A percentile compares a stretch with the other conserved stretches of the same genome.
These are phyloP conservation scores for Agapornis canus DNA, from an alignment of 2,797 vertebrate genomes.

Conservation along the genomic window DNA sequence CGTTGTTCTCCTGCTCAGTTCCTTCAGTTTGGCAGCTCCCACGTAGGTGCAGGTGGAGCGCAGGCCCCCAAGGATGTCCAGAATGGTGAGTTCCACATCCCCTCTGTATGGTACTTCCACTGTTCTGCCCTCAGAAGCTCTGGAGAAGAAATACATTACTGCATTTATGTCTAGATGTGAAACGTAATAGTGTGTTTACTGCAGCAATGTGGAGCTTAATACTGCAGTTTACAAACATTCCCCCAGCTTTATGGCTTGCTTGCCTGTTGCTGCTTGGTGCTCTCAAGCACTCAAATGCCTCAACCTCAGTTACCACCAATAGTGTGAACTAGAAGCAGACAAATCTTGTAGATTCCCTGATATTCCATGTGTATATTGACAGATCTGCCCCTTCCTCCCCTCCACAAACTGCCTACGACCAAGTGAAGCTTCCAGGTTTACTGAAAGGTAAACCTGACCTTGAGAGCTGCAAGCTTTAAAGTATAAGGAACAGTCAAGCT, in stretches of 20 bases:
- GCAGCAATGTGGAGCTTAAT: neutral
- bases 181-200: neutral
- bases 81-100: slow-evolving; percentile 90
- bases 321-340: neutral
- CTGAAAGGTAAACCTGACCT: neutral
- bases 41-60: slow-evolving; percentile 98
- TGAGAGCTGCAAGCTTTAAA: neutral
- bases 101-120: slow-evolving; percentile 94
- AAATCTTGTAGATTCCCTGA: neutral
- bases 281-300: neutral
- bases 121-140: slow-evolving; percentile 93
- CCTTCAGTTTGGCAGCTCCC: slow-evolving; percentile 96
- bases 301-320: neutral
- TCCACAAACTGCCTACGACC: neutral
- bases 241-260: neutral
- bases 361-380: neutral
- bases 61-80: slow-evolving; percentile 93
- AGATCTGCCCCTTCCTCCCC: neutral
- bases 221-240: neutral
- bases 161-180: neutral
- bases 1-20: slow-evolving; percentile 93
- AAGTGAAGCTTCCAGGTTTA: neutral
- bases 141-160: slow-evolving; percentile 58
- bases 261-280: neutral
- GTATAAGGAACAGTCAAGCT: neutral